These are phyloP conservation scores for Agrochola macilenta DNA, from an alignment of 2,888 invertebrate genomes.

Conservation along the genomic window DNA sequence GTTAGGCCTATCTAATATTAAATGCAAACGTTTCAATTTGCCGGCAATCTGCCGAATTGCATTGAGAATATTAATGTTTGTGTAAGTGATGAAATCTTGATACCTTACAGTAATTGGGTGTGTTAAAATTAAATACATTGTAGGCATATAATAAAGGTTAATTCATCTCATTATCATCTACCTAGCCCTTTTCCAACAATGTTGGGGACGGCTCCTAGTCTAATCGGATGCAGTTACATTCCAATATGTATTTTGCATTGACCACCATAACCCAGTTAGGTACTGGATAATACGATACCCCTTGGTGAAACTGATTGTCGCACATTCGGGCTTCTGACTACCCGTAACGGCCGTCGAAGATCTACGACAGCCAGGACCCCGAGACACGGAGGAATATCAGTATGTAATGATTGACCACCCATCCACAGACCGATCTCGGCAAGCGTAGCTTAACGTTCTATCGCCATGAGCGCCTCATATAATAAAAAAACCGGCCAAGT, in stretches of 20 bases:
- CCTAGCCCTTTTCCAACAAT: background rate
- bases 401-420: background rate
- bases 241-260: background rate
- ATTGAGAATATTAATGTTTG: constrained; percentile 17
- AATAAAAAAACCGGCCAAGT: too few relatives aligned
- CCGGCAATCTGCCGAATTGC: constrained; percentile 10
- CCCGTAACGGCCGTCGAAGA: background rate
- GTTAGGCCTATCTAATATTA: constrained; percentile 5
- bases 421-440: background rate
- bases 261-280: background rate
- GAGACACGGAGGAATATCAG: too few relatives aligned
- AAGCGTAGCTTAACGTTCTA: background rate
- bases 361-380: background rate
- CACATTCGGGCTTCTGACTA: background rate
- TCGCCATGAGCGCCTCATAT: too few relatives aligned
- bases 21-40: constrained; percentile 26
- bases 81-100: background rate
- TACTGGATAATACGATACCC: too few relatives aligned
- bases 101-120: background rate
- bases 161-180: background rate
- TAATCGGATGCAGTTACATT: background rate
- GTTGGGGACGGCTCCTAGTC: background rate
- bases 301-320: background rate
- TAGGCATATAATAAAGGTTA: background rate
- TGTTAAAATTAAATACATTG: background rate